phyloP scores from a whole-genome alignment of 2,113 vertebrate species.

The Conger conger region DNA sequence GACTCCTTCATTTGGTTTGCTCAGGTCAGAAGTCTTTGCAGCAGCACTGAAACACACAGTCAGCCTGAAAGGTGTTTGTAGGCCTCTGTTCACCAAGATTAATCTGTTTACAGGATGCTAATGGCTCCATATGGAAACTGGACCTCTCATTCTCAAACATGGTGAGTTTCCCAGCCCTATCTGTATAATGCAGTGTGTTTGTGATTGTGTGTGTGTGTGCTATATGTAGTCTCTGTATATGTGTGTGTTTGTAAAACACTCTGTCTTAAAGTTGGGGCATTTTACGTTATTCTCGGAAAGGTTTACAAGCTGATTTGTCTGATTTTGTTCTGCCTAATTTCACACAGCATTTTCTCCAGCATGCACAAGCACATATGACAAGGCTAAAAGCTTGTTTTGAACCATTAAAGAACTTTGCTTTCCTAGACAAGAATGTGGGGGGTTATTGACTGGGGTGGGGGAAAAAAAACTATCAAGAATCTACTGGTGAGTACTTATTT shows the following conservation, averaged over 20 bases:
- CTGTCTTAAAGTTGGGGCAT: too few relatives aligned
- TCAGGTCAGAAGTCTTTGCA: constrained; percentile 72
- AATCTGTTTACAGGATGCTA: constrained; percentile 75
- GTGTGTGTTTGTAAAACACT: background rate
- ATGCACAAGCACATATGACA: too few relatives aligned
- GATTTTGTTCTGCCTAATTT: too few relatives aligned
- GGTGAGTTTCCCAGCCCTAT: constrained; percentile 63
- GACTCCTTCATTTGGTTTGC: constrained; percentile 84
- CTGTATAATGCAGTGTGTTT: background rate
- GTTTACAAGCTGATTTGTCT: too few relatives aligned
- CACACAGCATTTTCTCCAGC: too few relatives aligned
- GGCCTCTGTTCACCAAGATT: background rate
- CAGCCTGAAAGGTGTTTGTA: background rate
- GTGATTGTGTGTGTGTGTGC: constrained; percentile 29
- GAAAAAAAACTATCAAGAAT: too few relatives aligned
- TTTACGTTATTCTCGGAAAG: too few relatives aligned
- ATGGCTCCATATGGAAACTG: constrained; percentile 90
- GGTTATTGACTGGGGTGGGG: too few relatives aligned
- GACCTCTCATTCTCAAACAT: constrained; percentile 89
- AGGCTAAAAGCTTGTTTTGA: too few relatives aligned
- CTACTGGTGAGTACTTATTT: too few relatives aligned
- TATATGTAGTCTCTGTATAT: background rate
- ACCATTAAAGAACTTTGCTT: too few relatives aligned
- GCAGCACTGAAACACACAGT: background rate
- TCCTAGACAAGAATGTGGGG: too few relatives aligned